phyloP scores from a whole-genome alignment of 1,140 invertebrate genomes.

The Daktulosphaira vitifoliae region DNA sequence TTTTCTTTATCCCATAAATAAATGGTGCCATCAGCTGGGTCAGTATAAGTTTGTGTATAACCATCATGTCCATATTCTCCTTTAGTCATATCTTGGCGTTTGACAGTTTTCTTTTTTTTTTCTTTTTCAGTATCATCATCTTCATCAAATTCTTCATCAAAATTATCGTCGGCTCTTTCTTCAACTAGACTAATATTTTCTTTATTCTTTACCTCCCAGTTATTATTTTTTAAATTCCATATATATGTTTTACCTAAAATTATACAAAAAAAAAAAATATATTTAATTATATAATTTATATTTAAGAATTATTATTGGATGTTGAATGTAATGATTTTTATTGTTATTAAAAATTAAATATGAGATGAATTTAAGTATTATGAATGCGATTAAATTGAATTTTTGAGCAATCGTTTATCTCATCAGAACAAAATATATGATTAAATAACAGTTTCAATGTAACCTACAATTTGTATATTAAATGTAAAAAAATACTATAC shows the following conservation, averaged over 20 bases:
- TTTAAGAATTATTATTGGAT: too few relatives aligned
- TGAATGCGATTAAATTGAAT: too few relatives aligned
- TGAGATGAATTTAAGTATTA: too few relatives aligned
- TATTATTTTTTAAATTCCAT: constrained; percentile 48
- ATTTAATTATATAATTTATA: too few relatives aligned
- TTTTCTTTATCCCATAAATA: constrained; percentile 87
- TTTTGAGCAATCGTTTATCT: too few relatives aligned
- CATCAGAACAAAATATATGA: too few relatives aligned
- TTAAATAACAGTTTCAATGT: too few relatives aligned
- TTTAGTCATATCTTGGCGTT: constrained; percentile 43
- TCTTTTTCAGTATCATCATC: constrained; percentile 39
- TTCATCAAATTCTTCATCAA: constrained; percentile 41
- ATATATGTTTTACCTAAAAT: constrained; percentile 39
- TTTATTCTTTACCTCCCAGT: constrained; percentile 51
- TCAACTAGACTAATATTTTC: constrained; percentile 11
- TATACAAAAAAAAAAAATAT: background rate
- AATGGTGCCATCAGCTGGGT: constrained; percentile 72
- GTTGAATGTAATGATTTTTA: too few relatives aligned
- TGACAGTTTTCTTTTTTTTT: constrained; percentile 39
- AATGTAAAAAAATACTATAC: too few relatives aligned
- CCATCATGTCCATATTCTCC: constrained; percentile 61
- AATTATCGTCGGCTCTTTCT: constrained; percentile 25
- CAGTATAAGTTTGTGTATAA: constrained; percentile 70
- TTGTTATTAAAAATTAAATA: too few relatives aligned
- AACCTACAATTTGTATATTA: too few relatives aligned